Base-by-base conservation (phyloP, 2,113 vertebrate genomes). In the Podilymbus podiceps region DNA sequence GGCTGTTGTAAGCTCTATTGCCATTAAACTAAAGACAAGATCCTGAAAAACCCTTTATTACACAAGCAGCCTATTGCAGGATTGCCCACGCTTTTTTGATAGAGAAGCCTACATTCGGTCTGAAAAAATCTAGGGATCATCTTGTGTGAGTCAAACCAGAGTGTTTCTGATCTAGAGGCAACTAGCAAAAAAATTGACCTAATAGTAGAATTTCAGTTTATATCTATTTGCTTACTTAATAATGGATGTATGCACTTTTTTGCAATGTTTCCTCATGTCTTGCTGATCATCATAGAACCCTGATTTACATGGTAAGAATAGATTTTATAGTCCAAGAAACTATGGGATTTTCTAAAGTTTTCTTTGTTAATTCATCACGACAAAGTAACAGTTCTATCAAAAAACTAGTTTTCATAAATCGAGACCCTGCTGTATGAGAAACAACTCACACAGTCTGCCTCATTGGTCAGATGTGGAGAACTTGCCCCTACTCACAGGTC, bases 31-130 rank as follows among this genome's bases (percentile, higher is more conserved):
- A 52, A 82, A 85, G 46, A 77, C 53, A 38, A 30, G 33, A 85
- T 94, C 73, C 58, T 89, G 84, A 88, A 96, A 95, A 96, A 91
- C 55, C 58, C 44, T 53, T 87, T 87, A 38, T 91, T 87, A 79
- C 40, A 85, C 47, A 62, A 82, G 69, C 21, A 89, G 73, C 52
- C 79, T 89, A 75, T 49, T 68, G 66, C 87, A 78, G 64, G 31
- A n/a, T 47, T 85, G 58, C 38, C 84, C 62, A 89, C 1, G 0
- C 27, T 72, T 87, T 77, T 81, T 77, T 42, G 93, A 71, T 12
- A 69, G 47, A 88, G 38, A 93, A 85, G n/a, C 79, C n/a, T 55
- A 80, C 21, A 25, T 33, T 87, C 12, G 6, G 47, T 77, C 74
- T 90, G 63, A 55, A 82, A 81, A 77, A 74, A 58, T 56, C 56